Base-by-base conservation (phyloP, 2,888 invertebrate genomes). In the Epistrophe eligans region DNA sequence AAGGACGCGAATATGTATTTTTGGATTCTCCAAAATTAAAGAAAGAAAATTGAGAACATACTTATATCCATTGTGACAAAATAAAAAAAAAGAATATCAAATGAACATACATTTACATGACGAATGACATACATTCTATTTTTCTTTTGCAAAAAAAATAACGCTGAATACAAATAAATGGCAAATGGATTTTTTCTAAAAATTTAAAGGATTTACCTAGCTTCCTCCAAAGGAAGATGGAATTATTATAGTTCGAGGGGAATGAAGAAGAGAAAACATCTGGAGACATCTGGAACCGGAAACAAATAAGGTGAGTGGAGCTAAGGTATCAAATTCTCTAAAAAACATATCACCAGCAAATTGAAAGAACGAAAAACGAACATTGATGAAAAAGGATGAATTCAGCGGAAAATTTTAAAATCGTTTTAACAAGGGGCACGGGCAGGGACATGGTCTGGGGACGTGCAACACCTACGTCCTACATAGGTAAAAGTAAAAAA, bases 271-370 rank as follows among this genome's bases (percentile, higher is more conserved):
- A 45, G 52, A 52, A 70, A 15, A 67, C 50, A 67, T 66, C 73
- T 17, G 58, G 71, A 81, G n/a, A 83, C 76, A 81, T 73, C 81
- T 81, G 85, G 77, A 76, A 71, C 82, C 50, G 13, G 38, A 70
- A 66, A 57, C 57, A 71, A 79, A 77, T 73, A 76, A 70, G 64
- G 62, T 55, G 28, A 71, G 32, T 24, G 62, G 40, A 48, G 38
- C 55, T n/a, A n/a, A 74, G 72, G 24, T 24, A 77, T 77, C 67
- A 73, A 81, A 85, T 85, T 73, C 72, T 58, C 48, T 32, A 45
- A 71, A 52, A 77, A 82, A 82, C 73, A 81, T 73, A 85, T 77
- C 87, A 71, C 71, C 13, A 55, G 58, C 67, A 82, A 87, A 80
- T 79, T 79, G 84, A 19, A 85, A 80, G 72, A 52, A 24, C 35